Conservation (phyloP, 2,888 invertebrate genomes). For the Dyspetes luteomarginatus region DNA sequence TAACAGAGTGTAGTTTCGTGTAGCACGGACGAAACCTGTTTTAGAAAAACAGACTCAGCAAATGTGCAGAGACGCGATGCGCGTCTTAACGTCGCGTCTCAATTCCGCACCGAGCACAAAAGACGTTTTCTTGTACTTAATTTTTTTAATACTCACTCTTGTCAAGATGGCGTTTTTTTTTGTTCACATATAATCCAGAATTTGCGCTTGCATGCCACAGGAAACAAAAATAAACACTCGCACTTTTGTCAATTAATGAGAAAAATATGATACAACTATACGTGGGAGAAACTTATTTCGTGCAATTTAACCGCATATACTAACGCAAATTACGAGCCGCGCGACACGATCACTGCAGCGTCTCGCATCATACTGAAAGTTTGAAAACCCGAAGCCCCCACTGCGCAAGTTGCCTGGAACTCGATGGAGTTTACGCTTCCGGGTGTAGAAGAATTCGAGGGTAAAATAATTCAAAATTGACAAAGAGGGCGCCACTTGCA, state of each 20-base stretch:
- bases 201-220: constrained; percentile 31
- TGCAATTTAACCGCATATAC: background rate
- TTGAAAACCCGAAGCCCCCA: constrained; percentile 30
- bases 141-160: constrained; percentile 25
- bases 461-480: background rate
- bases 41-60: constrained; percentile 15
- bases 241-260: constrained; percentile 2
- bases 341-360: constrained; percentile 53
- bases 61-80: constrained; percentile 25
- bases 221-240: constrained; percentile 6
- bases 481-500: constrained; percentile 23
- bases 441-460: background rate
- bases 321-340: constrained; percentile 26
- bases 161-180: background rate
- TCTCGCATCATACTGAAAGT: constrained; percentile 58
- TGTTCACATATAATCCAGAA: constrained; percentile 45
- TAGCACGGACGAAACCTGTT: constrained; percentile 52
- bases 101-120: constrained; percentile 8
- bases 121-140: background rate
- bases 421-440: background rate
- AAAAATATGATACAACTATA: background rate
- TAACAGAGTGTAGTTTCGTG: background rate
- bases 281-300: background rate
- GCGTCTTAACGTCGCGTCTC: constrained; percentile 37
- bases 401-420: constrained; percentile 34